These are phyloP conservation scores for Cebus imitator DNA, from an alignment of 2,113 vertebrate species.

Conservation along the genomic window DNA sequence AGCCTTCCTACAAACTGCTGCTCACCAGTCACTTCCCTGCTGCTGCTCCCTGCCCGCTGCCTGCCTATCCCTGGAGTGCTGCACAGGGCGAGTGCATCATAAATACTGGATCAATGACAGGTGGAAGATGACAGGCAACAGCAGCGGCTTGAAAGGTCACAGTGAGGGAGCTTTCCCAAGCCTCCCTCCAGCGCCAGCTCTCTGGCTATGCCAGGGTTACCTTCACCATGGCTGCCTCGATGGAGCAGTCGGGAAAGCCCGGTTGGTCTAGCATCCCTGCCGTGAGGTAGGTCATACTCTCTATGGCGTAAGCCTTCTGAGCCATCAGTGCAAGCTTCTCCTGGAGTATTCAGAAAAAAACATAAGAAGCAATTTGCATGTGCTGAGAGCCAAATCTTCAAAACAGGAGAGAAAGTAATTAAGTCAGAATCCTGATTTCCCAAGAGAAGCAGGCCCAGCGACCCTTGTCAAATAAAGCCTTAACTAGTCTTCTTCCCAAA, in stretches of 20 bases:
- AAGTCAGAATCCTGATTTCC: neutral
- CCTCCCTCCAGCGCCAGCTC: rapidly evolving
- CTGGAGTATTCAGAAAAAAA: slow-evolving; percentile 66
- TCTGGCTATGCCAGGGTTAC: slow-evolving; percentile 66
- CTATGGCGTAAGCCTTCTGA: slow-evolving; percentile 93
- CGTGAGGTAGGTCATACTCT: slow-evolving; percentile 99
- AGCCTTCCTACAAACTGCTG: no score
- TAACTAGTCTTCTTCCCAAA: neutral
- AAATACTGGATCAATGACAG: no score
- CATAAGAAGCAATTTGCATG: neutral
- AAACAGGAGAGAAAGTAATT: neutral
- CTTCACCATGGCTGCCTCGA: slow-evolving; percentile 98
- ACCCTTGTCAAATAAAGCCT: neutral
- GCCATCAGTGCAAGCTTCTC: slow-evolving; percentile 97
- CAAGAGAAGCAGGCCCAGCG: neutral
- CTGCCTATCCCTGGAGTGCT: neutral
- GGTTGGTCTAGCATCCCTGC: slow-evolving; percentile 97
- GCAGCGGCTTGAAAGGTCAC: slow-evolving; percentile 88
- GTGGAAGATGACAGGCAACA: neutral
- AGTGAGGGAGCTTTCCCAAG: rapidly evolving
- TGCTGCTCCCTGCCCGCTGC: neutral
- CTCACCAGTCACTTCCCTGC: neutral
- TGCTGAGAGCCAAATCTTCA: neutral
- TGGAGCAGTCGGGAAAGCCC: slow-evolving; percentile 92
- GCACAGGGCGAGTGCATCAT: rapidly evolving